Evolutionary conservation across 2,113 vertebrate species (phyloP).

Genomic region (Brachypteracias leptosomus): DNA sequence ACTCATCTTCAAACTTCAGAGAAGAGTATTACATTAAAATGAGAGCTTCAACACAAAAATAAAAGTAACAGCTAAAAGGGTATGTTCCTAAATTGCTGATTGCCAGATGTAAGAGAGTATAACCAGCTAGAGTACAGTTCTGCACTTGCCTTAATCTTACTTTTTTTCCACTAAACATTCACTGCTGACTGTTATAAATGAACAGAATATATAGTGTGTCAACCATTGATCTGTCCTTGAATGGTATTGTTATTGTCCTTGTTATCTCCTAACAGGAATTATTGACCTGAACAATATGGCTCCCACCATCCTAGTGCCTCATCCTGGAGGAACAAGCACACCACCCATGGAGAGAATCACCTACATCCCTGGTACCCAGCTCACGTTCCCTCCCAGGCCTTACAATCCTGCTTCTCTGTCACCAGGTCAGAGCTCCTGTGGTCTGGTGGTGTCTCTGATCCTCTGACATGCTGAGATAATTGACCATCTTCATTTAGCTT

Average conservation of each 20-base stretch:
- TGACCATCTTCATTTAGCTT: not conserved
- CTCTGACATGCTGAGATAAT: not conserved
- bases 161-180: not conserved
- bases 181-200: not conserved
- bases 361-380: constrained; percentile 93
- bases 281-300: constrained; percentile 99
- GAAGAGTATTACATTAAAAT: not conserved
- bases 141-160: not conserved
- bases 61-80: not conserved
- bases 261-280: constrained; percentile 88
- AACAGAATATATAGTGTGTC: not conserved
- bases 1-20: not conserved
- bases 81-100: not conserved
- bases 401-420: constrained; percentile 95
- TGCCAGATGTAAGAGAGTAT: not conserved
- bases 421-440: constrained; percentile 82
- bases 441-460: not conserved
- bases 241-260: not conserved
- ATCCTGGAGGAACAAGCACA: constrained; percentile 92
- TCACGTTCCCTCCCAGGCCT: constrained; percentile 91
- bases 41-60: not conserved
- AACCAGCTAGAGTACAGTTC: not conserved
- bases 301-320: constrained; percentile 97
- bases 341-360: constrained; percentile 97
- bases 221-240: not conserved